Evolutionary conservation across 2,797 vertebrate genomes (phyloP).

Genomic region (Propithecus perrieri): DNA sequence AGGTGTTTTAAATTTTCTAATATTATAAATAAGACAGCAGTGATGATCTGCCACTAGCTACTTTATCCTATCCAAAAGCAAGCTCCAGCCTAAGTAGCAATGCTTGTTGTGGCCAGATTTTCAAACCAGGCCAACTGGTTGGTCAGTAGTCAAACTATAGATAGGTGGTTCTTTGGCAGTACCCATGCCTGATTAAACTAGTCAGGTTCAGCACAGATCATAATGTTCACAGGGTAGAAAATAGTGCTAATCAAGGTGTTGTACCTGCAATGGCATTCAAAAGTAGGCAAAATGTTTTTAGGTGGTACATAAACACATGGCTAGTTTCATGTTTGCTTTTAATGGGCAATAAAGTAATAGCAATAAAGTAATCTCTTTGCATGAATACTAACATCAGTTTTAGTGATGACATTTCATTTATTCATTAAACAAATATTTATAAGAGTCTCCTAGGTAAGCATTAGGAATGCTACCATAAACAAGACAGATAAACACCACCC

Average conservation of each 20-base stretch:
- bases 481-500: background rate
- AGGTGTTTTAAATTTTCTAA: background rate
- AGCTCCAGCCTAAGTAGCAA: background rate
- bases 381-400: background rate
- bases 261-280: background rate
- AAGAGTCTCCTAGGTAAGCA: background rate
- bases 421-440: background rate
- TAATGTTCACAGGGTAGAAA: background rate
- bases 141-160: background rate
- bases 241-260: background rate
- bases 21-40: background rate
- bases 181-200: background rate
- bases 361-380: background rate
- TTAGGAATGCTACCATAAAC: background rate
- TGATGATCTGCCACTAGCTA: background rate
- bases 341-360: background rate
- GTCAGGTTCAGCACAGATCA: background rate
- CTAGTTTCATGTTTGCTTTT: background rate
- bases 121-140: background rate
- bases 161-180: background rate
- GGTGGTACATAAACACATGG: background rate
- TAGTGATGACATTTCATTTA: background rate
- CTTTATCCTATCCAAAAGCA: background rate
- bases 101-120: background rate
- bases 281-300: background rate